Base-by-base conservation (phyloP, 2,888 invertebrate species). In the Tanypteryx hageni region DNA sequence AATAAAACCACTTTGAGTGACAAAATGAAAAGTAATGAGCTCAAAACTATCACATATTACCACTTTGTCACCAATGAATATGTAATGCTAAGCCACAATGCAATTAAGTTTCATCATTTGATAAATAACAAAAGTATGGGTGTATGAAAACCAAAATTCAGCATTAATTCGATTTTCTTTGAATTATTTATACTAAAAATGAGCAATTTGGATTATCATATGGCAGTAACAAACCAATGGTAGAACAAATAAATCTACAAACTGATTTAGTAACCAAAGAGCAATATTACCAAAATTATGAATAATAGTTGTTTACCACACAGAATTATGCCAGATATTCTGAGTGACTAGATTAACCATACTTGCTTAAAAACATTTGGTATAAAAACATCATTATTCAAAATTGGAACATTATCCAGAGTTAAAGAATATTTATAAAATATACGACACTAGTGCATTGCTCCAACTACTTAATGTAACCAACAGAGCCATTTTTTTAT, bases 401-500 rank as follows among this genome's bases (percentile, higher is more conserved):
- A 76, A 76, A 76, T 22, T 76, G 27, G 76, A 76, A 76, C 76
- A 76, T 76, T 27, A 76, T 27, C 76, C 76, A 76, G 22, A 76
- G 76, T 76, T 76, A 76, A 76, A 27, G 76, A 76, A 76, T 76
- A 76, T 14, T 76, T 76, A 76, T 76, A 76, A 76, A 76, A 76
- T 76, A 76, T 22, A 13, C 22, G 27, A 76, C 27, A 27, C 76
- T 76, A 76, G 27, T 76, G 56, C 31, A 64, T 44, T 64, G 18
- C 64, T 31, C 64, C 56, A 56, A 56, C 64, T 64, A 68, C 64
- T 89, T 68, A 89, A 89, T 44, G 56, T 64, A 86, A 86, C 44
- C 64, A 89, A 89, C 64, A 64, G 89, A 89, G 27, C 18, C 64
- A 89, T 31, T 44, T 89, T 18, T 64, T 64, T 59, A 68, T 89